Conservation (phyloP, 2,797 vertebrate genomes). For the Anisognathus igniventris region DNA sequence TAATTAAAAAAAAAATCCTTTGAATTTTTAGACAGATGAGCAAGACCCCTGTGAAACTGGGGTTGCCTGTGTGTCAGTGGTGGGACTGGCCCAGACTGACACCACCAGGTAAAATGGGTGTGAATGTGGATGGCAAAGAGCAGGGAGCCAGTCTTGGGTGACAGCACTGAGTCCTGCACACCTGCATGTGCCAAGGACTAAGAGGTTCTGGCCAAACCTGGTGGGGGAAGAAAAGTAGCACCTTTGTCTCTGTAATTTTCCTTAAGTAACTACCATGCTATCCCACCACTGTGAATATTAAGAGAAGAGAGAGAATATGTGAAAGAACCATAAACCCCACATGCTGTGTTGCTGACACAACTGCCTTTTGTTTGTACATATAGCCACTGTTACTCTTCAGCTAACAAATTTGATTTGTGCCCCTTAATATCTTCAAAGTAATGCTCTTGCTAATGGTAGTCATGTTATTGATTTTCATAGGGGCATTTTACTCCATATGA, state of each 20-base stretch:
- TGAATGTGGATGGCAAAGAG: neutral
- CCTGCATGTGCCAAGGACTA: rapidly evolving
- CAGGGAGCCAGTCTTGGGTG: neutral
- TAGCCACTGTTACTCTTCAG: conserved; percentile 19
- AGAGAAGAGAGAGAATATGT: neutral
- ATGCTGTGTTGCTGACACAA: neutral
- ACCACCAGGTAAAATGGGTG: neutral
- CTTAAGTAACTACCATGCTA: neutral
- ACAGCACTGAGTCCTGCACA: rapidly evolving
- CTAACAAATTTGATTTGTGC: conserved; percentile 63
- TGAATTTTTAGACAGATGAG: neutral
- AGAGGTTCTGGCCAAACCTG: neutral
- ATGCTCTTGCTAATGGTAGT: conserved; percentile 68
- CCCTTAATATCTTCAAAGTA: conserved; percentile 61
- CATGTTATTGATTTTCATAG: conserved; percentile 72
- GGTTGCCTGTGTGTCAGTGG: neutral
- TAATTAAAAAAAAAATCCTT: neutral
- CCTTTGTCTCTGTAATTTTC: neutral
- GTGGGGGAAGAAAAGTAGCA: neutral
- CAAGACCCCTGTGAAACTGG: neutral
- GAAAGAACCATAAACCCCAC: neutral
- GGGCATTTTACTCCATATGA: conserved; percentile 50
- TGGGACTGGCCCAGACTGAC: neutral
- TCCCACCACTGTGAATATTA: neutral
- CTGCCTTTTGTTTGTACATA: conserved; percentile 15